Percentiles rank a stretch among this genome's conserved stretches.
These are phyloP conservation scores for Craseonycteris thonglongyai DNA, from an alignment of 2,113 vertebrate genomes.

Conservation along the genomic window DNA sequence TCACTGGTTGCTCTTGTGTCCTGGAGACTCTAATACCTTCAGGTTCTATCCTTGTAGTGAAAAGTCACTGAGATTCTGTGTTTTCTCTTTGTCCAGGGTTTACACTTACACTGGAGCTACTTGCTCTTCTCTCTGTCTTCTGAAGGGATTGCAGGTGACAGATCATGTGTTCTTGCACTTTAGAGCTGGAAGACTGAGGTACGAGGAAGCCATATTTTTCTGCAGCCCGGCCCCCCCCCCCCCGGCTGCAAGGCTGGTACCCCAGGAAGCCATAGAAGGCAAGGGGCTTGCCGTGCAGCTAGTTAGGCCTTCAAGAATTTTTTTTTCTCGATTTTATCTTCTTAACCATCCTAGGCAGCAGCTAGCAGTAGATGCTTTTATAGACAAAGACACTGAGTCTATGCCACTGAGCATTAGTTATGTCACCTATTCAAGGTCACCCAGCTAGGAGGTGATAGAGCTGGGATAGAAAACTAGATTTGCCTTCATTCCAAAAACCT, in stretches of 20 bases:
- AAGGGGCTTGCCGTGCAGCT: neutral
- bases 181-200: neutral
- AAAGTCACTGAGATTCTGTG: neutral
- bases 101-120: neutral
- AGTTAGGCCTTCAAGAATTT: neutral
- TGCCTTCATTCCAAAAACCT: neutral
- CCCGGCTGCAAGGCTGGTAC: too few species aligned
- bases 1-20: neutral
- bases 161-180: neutral
- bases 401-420: neutral
- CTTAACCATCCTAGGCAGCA: neutral
- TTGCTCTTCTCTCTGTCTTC: neutral
- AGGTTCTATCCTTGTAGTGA: neutral
- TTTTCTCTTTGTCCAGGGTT: neutral
- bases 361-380: neutral
- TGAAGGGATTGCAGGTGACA: neutral
- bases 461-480: neutral
- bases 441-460: neutral
- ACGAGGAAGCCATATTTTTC: neutral
- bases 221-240: rapidly evolving
- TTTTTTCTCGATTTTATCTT: neutral
- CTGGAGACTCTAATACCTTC: neutral
- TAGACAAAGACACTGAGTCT: neutral
- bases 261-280: neutral
- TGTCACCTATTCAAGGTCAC: neutral